Conservation (phyloP, 2,797 vertebrate genomes). For the Muraenolepis orangiensis region DNA sequence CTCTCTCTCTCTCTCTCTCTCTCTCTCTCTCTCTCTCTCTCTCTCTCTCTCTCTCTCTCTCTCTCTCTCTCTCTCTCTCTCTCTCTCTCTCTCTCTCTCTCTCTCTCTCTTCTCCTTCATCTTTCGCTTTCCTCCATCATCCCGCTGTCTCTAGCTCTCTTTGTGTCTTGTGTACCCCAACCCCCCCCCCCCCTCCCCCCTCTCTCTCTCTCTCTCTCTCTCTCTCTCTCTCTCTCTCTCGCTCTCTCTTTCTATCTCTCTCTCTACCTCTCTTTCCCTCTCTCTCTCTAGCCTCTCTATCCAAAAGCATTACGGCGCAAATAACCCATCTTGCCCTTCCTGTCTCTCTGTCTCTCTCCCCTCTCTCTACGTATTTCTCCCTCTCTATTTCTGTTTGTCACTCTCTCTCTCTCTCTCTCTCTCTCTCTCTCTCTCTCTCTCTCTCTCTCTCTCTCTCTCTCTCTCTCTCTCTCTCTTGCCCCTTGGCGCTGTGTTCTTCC, state of each 20-base stretch:
- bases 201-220: conserved; percentile 59
- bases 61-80: too few species aligned
- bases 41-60: background rate
- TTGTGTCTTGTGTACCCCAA: background rate
- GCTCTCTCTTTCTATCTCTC: conserved; percentile 59
- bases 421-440: background rate
- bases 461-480: conserved; percentile 43
- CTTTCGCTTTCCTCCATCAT: background rate
- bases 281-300: background rate
- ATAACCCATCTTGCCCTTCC: background rate
- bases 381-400: conserved; percentile 1
- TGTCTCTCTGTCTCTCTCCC: background rate
- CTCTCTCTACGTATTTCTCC: conserved; percentile 18
- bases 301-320: background rate
- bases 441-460: conserved; percentile 22
- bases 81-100: too few species aligned
- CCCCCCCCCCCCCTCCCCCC: conserved; percentile 32
- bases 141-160: background rate
- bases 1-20: background rate
- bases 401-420: background rate
- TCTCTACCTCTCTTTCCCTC: conserved; percentile 16
- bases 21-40: background rate
- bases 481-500: conserved; percentile 56
- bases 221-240: conserved; percentile 42
- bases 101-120: background rate